A percentile compares a stretch with the other conserved stretches of the same genome.
Evolutionary conservation across 2,797 vertebrate genomes (phyloP).

Genomic region (Squalus acanthias): DNA sequence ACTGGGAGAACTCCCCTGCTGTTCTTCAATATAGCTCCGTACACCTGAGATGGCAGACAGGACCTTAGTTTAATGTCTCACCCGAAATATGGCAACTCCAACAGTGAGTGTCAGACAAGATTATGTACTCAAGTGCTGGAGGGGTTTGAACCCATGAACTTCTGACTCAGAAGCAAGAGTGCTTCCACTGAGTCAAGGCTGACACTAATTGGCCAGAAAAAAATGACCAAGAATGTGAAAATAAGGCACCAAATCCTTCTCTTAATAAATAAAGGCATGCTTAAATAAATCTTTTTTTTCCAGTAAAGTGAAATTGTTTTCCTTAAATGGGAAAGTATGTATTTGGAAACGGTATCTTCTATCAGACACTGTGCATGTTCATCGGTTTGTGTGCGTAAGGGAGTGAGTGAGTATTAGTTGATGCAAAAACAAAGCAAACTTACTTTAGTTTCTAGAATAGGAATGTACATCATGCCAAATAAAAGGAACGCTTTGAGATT

Average conservation of each 20-base stretch:
- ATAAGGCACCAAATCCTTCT: background rate
- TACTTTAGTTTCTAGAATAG: background rate
- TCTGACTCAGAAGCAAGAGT: constrained; percentile 1
- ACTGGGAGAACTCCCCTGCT: background rate
- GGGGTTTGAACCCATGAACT: background rate
- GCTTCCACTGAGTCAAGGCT: background rate
- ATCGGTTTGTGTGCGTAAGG: background rate
- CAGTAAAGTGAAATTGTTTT: background rate
- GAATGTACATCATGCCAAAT: constrained; percentile 15
- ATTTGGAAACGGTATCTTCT: background rate
- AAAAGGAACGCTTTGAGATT: constrained; percentile 27
- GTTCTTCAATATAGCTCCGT: background rate
- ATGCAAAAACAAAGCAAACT: constrained; percentile 12
- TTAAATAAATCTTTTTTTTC: background rate
- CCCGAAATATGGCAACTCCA: background rate
- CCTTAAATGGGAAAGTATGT: constrained; percentile 31
- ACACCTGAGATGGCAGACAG: background rate
- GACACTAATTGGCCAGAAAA: background rate
- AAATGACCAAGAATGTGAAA: background rate
- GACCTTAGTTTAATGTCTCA: background rate
- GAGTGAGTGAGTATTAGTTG: background rate
- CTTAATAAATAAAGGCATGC: background rate
- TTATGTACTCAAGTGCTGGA: background rate
- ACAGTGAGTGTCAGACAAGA: background rate
- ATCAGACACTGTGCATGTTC: background rate